Percentiles rank a stretch among this genome's conserved stretches.
Evolutionary conservation across 2,113 vertebrate species (phyloP).

Genomic region (Morone saxatilis): DNA sequence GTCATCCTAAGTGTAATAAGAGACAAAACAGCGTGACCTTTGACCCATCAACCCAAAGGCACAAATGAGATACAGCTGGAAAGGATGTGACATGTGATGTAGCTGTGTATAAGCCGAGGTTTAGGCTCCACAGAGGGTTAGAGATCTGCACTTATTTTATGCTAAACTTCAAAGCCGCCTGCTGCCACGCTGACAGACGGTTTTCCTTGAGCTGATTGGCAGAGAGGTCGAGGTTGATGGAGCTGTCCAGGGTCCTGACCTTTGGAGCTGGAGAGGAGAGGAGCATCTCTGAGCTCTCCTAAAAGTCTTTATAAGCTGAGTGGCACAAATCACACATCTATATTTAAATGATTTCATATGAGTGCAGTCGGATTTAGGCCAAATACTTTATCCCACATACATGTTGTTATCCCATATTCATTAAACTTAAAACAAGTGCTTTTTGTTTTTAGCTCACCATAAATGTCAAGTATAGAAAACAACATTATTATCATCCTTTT

Average conservation of each 20-base stretch:
- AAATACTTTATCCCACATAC: not conserved
- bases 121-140: conserved; percentile 32
- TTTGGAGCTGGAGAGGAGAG: conserved; percentile 36
- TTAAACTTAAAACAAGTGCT: not conserved
- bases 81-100: conserved; percentile 36
- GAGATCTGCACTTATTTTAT: conserved; percentile 40
- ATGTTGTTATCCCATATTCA: not conserved
- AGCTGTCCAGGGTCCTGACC: conserved; percentile 74
- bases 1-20: conserved; percentile 39
- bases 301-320: conserved; percentile 31
- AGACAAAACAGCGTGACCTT: conserved; percentile 46
- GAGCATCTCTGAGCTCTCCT: conserved; percentile 37
- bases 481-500: not conserved
- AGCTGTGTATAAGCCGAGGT: conserved; percentile 46
- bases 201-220: conserved; percentile 62
- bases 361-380: conserved; percentile 14
- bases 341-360: conserved; percentile 27
- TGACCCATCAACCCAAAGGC: conserved; percentile 54
- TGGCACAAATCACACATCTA: conserved; percentile 7
- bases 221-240: conserved; percentile 33
- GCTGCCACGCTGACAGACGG: conserved; percentile 1
- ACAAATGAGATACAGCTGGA: conserved; percentile 64
- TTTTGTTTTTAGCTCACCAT: not conserved
- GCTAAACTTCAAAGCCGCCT: conserved; percentile 32
- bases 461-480: not conserved